Evolutionary conservation across 1,140 invertebrate species (phyloP), one percentile per base, ranked within the genome.

Genomic region (Bombus waltoni): DNA sequence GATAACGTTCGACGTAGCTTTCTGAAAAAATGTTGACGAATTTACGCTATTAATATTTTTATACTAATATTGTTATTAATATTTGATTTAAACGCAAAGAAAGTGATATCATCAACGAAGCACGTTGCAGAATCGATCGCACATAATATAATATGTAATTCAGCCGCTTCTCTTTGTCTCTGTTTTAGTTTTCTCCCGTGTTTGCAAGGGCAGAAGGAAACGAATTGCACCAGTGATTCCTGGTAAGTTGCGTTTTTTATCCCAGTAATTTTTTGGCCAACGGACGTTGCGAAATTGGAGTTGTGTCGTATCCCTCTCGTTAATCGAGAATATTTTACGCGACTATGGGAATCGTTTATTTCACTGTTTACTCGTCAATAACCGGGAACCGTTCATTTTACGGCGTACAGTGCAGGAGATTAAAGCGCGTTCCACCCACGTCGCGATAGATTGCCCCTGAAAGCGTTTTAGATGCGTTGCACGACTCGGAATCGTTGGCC

Each of bases 291-390:
- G 38, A 42, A 42, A 65, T n/a, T 40, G 35, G 10, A 18, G 15
- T 40, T 38, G 18, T 11, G 18, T 18, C 11, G 32, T 32, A 32
- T 15, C 11, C 10, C 11, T 18, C 53, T 40, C 76, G 83, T 85
- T 85, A 85, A 79, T 80, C 32, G 76, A 35, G 83, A 85, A 85
- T 80, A 85, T 80, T 85, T 85, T 62, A 85, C 53, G 68, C 32
- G 57, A 35, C 22, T 9, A 28, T 10, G 53, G 9, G 35, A n/a
- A 73, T 47, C 76, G 68, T 85, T 65, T 65, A 57, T 86, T 88
- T 78, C 82, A 40, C 59, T 32, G 79, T 83, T 86, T 86, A 72
- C 79, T 89, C 81, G 81, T 83, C 73, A 81, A 85, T 85, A 85
- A 81, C 75, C 28, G 28, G 25, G 42, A 57, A 74, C 11, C 77